Evolutionary conservation across 2,113 vertebrate species (phyloP), one percentile per base, ranked within the genome.

Genomic region (Semicossyphus pulcher): DNA sequence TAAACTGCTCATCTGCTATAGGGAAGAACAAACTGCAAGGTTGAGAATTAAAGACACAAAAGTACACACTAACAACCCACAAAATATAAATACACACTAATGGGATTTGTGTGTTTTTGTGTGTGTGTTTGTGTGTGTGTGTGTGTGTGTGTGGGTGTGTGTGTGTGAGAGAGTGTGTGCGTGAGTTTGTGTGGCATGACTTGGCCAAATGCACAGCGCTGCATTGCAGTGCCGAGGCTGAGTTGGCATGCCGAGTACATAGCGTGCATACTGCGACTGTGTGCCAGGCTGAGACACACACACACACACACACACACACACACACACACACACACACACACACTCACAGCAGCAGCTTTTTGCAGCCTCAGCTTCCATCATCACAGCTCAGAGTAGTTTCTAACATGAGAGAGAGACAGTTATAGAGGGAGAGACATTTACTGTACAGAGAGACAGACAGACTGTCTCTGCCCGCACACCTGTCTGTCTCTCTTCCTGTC

Each of bases 221-320:
- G 93, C 93, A 94, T 89, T 94, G 93, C 93, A 93, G 93, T 93
- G 84, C 89, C 32, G 80, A 90, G 88, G 87, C 91, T 90, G 89
- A 92, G 84, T 91, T 91, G 92, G 91, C 93, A 93, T 93, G 92
- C 92, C 64, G 88, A 91, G 83, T 91, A 92, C 89, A 92, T 91
- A 92, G 85, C 74, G 89, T 91, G 90, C 91, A 93, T 85, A 92
- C 93, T 93, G 91, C 90, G 88, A 89, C 90, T 92, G 82, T 87
- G 89, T 91, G 87, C 89, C 91, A 89, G 81, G 78, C 66, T 48
- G 39, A 60, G 57, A 62, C 56, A 57, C 70, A 42, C 76, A 63
- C 71, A 32, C 63, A 44, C 71, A 26, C 76, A 21, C 67, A 54
- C 68, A 11, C 72, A 37, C 56, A 41, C 49, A 28, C 63, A 56